A percentile compares a stretch with the other conserved stretches of the same genome.
Evolutionary conservation across 2,797 vertebrate genomes (phyloP).

Genomic region (Pipistrellus nathusii): DNA sequence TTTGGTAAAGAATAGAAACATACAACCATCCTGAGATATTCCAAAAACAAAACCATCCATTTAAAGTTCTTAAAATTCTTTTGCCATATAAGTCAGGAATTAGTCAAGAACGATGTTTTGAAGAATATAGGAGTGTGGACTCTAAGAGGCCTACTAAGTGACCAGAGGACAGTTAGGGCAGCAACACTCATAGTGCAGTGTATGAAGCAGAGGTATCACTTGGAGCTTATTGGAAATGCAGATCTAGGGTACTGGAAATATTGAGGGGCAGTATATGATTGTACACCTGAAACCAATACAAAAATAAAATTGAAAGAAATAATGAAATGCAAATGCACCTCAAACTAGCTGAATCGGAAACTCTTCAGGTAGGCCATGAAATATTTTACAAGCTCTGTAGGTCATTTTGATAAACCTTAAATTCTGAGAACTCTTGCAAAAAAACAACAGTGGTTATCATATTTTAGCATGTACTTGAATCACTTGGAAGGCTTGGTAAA

Average conservation of each 20-base stretch:
- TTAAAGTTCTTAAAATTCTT: slow-evolving; percentile 43
- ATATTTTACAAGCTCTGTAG: neutral
- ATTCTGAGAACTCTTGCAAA: neutral
- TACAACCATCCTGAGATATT: neutral
- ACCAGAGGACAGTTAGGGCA: neutral
- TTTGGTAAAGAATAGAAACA: slow-evolving; percentile 28
- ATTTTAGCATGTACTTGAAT: neutral
- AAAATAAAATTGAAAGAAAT: neutral
- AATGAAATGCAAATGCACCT: neutral
- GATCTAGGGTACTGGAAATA: neutral
- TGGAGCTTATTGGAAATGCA: neutral
- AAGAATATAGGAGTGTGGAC: neutral
- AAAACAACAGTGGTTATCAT: neutral
- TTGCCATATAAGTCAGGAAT: neutral
- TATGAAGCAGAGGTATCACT: neutral
- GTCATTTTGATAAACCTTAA: neutral
- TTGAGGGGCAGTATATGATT: neutral
- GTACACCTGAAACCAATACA: neutral
- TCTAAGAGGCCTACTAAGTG: neutral
- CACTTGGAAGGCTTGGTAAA: neutral
- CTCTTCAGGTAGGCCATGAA: neutral
- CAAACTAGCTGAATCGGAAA: neutral
- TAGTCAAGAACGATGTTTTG: neutral
- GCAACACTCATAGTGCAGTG: neutral
- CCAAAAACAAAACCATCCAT: neutral